Percentiles rank a stretch among this genome's conserved stretches.
Evolutionary conservation across 2,797 vertebrate species (phyloP).

Genomic region (Oreochromis mossambicus): DNA sequence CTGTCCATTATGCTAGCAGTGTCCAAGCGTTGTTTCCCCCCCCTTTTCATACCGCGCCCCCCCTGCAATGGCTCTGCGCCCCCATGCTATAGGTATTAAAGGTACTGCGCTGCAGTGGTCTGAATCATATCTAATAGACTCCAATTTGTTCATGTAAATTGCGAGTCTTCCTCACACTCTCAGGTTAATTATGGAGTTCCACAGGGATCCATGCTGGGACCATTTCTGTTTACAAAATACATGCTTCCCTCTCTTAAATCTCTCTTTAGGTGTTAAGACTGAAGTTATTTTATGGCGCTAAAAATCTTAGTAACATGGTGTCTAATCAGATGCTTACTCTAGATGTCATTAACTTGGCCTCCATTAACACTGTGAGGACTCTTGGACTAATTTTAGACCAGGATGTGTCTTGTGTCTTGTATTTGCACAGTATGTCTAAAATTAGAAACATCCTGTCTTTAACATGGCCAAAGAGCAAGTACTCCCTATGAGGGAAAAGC

Average conservation of each 20-base stretch:
- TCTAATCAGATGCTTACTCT: neutral
- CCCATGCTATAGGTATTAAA: neutral
- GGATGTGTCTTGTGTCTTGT: neutral
- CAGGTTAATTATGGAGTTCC: neutral
- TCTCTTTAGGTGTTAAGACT: neutral
- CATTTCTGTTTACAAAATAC: neutral
- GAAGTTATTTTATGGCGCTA: neutral
- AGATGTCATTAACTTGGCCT: neutral
- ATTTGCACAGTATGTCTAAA: neutral
- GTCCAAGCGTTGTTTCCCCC: no score
- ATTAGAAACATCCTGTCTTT: neutral
- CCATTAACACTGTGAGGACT: neutral
- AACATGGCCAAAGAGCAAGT: neutral
- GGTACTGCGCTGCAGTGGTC: neutral
- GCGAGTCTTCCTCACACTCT: neutral
- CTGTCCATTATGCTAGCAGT: no score
- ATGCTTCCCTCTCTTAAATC: neutral
- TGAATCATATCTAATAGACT: neutral
- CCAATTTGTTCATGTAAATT: neutral
- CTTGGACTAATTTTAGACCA: neutral
- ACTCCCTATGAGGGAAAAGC: neutral
- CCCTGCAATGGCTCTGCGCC: no score
- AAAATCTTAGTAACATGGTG: neutral
- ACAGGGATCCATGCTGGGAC: neutral
- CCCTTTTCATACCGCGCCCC: no score